Evolutionary conservation across 2,113 vertebrate species (phyloP), one percentile per base, ranked within the genome.

Genomic region (Amblyopsis rosae): DNA sequence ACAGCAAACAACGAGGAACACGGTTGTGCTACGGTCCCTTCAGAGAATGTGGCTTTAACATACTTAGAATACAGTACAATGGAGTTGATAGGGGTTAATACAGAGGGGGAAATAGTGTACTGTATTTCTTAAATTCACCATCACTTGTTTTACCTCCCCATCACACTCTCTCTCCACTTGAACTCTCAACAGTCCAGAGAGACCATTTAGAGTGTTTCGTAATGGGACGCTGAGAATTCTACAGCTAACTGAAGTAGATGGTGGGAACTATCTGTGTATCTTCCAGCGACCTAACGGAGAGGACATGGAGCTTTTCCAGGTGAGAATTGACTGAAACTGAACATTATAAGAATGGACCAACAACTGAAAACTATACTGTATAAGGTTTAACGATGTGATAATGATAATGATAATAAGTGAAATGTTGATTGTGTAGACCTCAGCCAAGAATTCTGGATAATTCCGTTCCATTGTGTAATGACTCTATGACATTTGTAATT

Each of bases 151-250:
- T 55, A 3, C n/a, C 59, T 56, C 9, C 57, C 6, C 73, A 51
- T 74, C 9, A 68, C 47, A 70, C 16, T 46, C 65, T 59, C 72
- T 47, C n/a, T 67, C 26, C 15, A 62, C n/a, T 54, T 45, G 49
- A 70, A 82, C 67, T 83, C 57, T 74, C 72, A 80, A 45, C 76
- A 93, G 92, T 81, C 89, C 91, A 13, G 88, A 91, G 70, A 91
- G 90, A 81, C 89, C 91, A 50, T 77, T 93, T 67, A 90, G 86
- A 77, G 91, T 86, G 47, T 94, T 93, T 72, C 86, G 47, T 57
- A 94, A 94, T 72, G 93, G 93, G 48, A 93, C 93, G 54, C 87
- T 93, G 33, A 90, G 90, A 75, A 93, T 94, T 68, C 87, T 91
- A 68, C 89, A 90, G 68, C 80, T 94, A 67, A 92, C 92, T 8